Conservation (phyloP, 2,113 vertebrate species). For the Prionailurus viverrinus region DNA sequence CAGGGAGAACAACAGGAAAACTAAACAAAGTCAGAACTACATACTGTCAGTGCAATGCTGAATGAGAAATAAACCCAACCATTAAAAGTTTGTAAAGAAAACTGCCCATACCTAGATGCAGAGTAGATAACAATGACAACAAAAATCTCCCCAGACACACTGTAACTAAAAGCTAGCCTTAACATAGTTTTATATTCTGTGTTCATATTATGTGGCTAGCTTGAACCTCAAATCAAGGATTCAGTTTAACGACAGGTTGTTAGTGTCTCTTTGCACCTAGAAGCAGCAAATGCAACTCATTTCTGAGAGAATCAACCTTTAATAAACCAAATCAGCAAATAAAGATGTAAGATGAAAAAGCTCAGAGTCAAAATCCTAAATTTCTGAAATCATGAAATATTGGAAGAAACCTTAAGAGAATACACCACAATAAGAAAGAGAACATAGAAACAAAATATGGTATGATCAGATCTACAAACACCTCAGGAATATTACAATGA, state of each 20-base stretch:
- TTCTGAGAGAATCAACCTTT: neutral
- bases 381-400: neutral
- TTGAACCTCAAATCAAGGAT: neutral
- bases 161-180: neutral
- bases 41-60: neutral
- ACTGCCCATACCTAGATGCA: neutral
- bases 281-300: neutral
- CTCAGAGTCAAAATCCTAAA: slow-evolving; percentile 30
- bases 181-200: neutral
- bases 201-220: neutral
- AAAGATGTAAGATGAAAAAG: neutral
- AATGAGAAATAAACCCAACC: neutral
- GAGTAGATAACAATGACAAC: neutral
- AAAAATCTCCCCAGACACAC: neutral
- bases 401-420: neutral
- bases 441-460: neutral
- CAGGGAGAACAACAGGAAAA: neutral
- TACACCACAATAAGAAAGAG: neutral
- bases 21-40: neutral
- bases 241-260: neutral
- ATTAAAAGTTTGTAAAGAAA: neutral
- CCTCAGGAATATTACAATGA: neutral
- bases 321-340: neutral
- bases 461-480: neutral
- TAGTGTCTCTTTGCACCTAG: neutral